Conservation (phyloP, 2,797 vertebrate genomes). For the Spinus pinus region DNA sequence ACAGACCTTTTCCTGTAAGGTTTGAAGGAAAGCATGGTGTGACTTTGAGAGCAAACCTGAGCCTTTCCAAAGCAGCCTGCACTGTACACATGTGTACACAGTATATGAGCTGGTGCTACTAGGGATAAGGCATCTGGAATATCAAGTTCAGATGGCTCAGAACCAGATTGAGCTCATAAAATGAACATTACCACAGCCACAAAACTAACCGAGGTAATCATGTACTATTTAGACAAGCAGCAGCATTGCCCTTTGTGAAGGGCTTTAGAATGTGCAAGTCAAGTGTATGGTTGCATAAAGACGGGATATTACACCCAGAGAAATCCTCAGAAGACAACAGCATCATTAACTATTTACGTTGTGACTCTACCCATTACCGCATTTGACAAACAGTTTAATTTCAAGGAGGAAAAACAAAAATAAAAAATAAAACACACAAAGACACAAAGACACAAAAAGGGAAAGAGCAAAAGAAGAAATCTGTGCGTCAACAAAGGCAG, state of each 20-base stretch:
- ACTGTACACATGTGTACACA: constrained; percentile 36
- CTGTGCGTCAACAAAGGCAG: background rate
- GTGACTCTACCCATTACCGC: constrained; percentile 20
- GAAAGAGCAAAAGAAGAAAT: background rate
- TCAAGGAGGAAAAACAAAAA: constrained; percentile 57
- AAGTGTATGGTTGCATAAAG: constrained; percentile 62
- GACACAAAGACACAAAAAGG: background rate
- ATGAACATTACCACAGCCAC: constrained; percentile 53
- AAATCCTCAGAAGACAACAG: constrained; percentile 43
- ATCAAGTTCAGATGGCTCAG: constrained; percentile 48
- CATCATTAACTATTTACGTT: constrained; percentile 38
- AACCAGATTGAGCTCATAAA: constrained; percentile 57
- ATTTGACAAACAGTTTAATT: constrained; percentile 67
- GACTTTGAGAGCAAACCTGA: background rate
- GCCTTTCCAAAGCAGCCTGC: background rate
- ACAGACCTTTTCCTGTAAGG: background rate
- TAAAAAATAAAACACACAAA: constrained; percentile 7
- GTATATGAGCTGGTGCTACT: constrained; percentile 4
- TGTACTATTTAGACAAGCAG: constrained; percentile 57
- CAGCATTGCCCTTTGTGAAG: constrained; percentile 57
- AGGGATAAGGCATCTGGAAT: constrained; percentile 17
- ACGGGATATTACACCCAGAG: constrained; percentile 50
- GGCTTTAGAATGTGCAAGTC: constrained; percentile 59
- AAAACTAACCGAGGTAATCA: constrained; percentile 20
- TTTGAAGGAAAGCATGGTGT: background rate